phyloP scores from a whole-genome alignment of 2,113 vertebrate genomes.

The Tauraco erythrolophus region DNA sequence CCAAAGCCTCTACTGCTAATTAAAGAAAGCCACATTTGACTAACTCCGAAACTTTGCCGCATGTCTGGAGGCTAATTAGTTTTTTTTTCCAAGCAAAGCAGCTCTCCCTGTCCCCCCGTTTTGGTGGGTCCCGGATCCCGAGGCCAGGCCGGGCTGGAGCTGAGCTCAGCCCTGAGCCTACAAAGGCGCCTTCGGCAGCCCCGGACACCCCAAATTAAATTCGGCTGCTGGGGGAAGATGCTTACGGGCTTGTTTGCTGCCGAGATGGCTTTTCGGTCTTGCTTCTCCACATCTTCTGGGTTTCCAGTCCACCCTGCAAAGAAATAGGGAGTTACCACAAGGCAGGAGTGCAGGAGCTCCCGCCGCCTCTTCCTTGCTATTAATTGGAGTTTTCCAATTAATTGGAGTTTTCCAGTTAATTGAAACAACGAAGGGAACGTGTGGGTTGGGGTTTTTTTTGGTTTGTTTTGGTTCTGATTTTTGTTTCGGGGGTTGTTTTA shows the following conservation, averaged over 20 bases:
- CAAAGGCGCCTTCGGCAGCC: background rate
- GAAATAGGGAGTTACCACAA: background rate
- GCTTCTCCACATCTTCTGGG: background rate
- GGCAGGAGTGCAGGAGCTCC: accelerated
- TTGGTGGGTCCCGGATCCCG: background rate
- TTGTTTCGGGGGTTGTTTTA: too few relatives aligned
- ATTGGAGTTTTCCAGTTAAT: background rate
- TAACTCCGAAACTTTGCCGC: background rate
- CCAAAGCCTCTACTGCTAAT: background rate
- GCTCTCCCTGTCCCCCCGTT: background rate
- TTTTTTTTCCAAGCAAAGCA: background rate
- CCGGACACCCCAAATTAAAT: background rate
- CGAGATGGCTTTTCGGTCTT: accelerated
- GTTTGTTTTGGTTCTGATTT: too few relatives aligned
- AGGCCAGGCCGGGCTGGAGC: background rate
- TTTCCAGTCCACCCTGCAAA: background rate
- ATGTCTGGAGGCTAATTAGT: background rate
- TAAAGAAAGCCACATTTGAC: background rate
- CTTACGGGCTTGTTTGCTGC: background rate
- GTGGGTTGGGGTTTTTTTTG: background rate
- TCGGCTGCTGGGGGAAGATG: too few relatives aligned
- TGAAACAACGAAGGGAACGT: background rate
- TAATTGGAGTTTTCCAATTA: background rate
- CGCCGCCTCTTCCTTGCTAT: background rate
- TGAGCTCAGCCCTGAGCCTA: background rate